Evolutionary conservation across 2,113 vertebrate species (phyloP).

Genomic region (Cynoglossus semilaevis): DNA sequence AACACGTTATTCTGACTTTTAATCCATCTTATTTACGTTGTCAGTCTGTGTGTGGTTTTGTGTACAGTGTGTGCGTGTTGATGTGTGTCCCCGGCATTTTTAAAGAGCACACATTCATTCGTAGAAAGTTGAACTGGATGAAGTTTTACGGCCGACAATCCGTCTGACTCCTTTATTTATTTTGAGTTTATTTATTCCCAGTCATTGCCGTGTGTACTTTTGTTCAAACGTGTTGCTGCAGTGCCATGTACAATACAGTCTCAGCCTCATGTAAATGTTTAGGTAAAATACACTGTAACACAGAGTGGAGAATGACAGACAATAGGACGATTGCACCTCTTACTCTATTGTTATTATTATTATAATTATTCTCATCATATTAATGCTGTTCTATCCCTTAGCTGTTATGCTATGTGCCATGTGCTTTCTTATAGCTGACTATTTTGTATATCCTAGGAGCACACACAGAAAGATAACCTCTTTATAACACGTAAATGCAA

Average conservation of each 20-base stretch:
- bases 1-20: not conserved
- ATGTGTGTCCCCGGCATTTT: not conserved
- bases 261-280: conserved; percentile 44
- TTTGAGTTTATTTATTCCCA: conserved; percentile 59
- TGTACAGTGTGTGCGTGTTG: conserved; percentile 1
- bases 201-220: conserved; percentile 19
- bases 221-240: conserved; percentile 44
- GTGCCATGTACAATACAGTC: conserved; percentile 55
- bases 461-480: conserved; percentile 58
- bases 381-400: conserved; percentile 62
- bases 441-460: conserved; percentile 67
- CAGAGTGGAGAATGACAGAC: conserved; percentile 25
- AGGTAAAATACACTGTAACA: conserved; percentile 51
- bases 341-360: conserved; percentile 45
- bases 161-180: conserved; percentile 52
- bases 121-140: not conserved
- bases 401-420: conserved; percentile 60
- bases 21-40: no score
- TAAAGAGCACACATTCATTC: conserved; percentile 1
- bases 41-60: no score
- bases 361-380: conserved; percentile 40
- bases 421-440: conserved; percentile 67
- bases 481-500: conserved; percentile 59
- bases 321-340: conserved; percentile 25
- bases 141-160: conserved; percentile 7